These are phyloP conservation scores for Galerucella calmariensis DNA, from an alignment of 2,888 invertebrate genomes.

Conservation along the genomic window DNA sequence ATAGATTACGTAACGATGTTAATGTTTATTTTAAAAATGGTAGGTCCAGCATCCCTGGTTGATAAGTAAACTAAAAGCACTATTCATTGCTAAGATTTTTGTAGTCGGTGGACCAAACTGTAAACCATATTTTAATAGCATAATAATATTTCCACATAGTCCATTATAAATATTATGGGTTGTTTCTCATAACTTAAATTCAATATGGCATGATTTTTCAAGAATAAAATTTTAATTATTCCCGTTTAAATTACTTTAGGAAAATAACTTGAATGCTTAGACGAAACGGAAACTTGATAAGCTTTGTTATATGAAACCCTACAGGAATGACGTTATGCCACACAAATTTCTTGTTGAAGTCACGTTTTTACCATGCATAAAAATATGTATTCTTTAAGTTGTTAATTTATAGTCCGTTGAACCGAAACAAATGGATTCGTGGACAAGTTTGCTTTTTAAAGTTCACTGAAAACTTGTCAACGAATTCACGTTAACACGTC, in stretches of 20 bases:
- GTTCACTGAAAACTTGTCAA: conserved; percentile 5
- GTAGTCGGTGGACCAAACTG: not conserved
- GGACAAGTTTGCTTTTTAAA: not conserved
- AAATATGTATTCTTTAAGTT: conserved; percentile 7
- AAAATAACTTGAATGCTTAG: no score
- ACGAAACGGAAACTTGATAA: conserved; percentile 8
- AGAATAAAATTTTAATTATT: not conserved
- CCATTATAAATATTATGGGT: not conserved
- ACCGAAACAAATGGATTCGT: not conserved
- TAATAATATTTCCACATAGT: no score
- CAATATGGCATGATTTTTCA: not conserved
- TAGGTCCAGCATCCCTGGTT: no score
- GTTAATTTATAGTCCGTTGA: conserved; percentile 11
- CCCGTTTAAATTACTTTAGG: not conserved
- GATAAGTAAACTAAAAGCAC: no score
- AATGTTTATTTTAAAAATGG: no score
- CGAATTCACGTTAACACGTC: not conserved
- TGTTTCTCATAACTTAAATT: not conserved
- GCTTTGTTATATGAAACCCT: not conserved
- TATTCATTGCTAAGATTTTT: no score
- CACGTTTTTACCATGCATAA: conserved; percentile 11
- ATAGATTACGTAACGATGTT: no score
- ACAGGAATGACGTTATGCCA: not conserved
- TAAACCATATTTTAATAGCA: no score
- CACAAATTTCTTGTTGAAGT: conserved; percentile 12